Evolutionary conservation across 2,113 vertebrate genomes (phyloP).

Genomic region (Smithornis capensis): DNA sequence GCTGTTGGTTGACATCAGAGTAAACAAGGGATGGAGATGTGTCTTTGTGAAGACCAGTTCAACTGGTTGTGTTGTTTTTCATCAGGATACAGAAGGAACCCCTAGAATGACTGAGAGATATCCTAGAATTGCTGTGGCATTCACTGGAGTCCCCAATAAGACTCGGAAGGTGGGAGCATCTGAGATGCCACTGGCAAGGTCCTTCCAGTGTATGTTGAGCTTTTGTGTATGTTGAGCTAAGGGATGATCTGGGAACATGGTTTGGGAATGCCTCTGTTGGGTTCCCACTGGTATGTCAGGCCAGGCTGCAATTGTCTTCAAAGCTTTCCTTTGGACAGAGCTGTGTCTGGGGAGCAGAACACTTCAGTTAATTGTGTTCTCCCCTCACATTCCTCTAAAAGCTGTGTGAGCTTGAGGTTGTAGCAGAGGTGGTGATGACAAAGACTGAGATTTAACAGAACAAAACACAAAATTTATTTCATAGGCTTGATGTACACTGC

Average conservation of each 20-base stretch:
- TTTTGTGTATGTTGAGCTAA: background rate
- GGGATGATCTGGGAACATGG: background rate
- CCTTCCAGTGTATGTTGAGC: too few species aligned
- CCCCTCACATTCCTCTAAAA: background rate
- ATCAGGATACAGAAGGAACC: background rate
- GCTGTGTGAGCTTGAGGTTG: background rate
- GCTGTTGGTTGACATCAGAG: background rate
- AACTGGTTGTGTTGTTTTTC: background rate
- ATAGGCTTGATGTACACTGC: background rate
- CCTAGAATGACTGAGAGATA: background rate
- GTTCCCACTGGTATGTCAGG: background rate
- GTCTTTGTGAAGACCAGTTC: background rate
- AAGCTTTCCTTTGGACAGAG: background rate
- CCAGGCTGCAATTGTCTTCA: background rate
- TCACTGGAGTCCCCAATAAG: background rate
- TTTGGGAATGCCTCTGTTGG: background rate
- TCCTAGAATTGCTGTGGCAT: background rate
- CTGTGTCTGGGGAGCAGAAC: background rate
- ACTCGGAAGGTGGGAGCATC: background rate
- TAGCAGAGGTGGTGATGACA: background rate
- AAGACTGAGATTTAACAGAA: background rate
- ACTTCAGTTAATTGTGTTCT: background rate
- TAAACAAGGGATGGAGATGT: background rate
- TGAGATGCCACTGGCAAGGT: background rate
- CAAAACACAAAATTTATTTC: background rate